Evolutionary conservation across 2,888 invertebrate genomes (phyloP).

Genomic region (Drosophila hamatofila): DNA sequence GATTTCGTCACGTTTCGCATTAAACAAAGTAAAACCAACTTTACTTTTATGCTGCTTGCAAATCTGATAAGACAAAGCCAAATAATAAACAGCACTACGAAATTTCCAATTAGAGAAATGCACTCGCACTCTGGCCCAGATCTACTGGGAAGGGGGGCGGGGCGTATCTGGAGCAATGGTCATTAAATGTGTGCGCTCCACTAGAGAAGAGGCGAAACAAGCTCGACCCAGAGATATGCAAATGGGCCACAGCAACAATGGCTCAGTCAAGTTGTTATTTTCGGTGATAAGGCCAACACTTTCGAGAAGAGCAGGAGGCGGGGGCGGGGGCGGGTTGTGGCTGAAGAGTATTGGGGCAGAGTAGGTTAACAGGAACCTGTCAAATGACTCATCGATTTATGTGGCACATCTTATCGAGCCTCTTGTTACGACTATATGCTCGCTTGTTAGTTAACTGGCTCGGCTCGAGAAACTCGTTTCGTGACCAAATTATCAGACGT

Average conservation of each 20-base stretch:
- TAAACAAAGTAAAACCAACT: background rate
- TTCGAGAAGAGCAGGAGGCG: conserved; percentile 6
- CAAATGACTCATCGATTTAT: conserved; percentile 67
- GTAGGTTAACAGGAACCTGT: conserved; percentile 45
- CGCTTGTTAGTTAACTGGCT: conserved; percentile 35
- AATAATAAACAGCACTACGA: conserved; percentile 4
- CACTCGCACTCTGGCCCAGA: conserved; percentile 36
- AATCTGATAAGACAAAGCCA: conserved; percentile 31
- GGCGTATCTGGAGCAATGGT: conserved; percentile 12
- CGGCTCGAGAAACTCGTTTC: conserved; percentile 44
- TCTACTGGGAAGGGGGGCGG: background rate
- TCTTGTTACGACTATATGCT: conserved; percentile 31
- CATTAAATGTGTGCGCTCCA: conserved; percentile 23
- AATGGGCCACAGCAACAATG: conserved; percentile 36
- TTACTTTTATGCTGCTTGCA: conserved; percentile 17
- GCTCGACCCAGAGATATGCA: conserved; percentile 36
- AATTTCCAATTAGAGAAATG: conserved; percentile 30
- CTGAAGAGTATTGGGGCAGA: background rate
- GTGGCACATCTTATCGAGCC: conserved; percentile 45
- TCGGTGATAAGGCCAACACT: conserved; percentile 44
- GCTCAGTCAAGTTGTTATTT: conserved; percentile 9
- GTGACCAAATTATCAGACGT: conserved; percentile 49
- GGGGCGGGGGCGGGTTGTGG: background rate
- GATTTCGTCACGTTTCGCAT: conserved; percentile 48
- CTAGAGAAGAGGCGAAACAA: conserved; percentile 9